Percentiles rank a stretch among this genome's conserved stretches.
Evolutionary conservation across 2,113 vertebrate genomes (phyloP).

Genomic region (Thomomys bottae): DNA sequence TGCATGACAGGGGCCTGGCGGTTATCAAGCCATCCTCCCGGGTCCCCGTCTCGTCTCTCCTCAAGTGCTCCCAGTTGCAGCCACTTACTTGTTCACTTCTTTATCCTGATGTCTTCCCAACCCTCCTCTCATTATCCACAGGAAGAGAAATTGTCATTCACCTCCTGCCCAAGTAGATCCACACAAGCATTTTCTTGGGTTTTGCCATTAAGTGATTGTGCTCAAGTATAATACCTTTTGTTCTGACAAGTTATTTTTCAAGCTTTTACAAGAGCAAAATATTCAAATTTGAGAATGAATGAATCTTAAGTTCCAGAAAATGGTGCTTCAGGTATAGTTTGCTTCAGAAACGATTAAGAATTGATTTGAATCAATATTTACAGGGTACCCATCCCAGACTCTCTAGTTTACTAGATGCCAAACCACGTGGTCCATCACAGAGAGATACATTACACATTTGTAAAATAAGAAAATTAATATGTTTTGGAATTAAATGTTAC

Average conservation of each 20-base stretch:
- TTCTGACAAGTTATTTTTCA: not conserved
- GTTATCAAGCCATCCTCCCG: constrained; percentile 42
- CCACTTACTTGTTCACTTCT: not conserved
- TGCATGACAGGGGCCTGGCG: constrained; percentile 27
- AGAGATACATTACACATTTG: not conserved
- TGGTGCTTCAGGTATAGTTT: not conserved
- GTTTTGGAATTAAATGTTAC: constrained; percentile 41
- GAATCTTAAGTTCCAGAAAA: constrained; percentile 4
- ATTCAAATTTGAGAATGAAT: not conserved
- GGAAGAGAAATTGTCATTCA: not conserved
- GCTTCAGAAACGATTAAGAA: not conserved
- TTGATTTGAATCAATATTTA: constrained; percentile 25
- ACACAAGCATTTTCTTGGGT: not conserved
- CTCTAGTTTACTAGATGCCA: not conserved
- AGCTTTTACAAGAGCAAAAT: not conserved
- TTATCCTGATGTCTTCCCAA: not conserved
- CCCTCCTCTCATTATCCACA: not conserved
- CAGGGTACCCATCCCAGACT: not conserved
- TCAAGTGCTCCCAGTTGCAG: constrained; percentile 28
- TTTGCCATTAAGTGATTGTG: not conserved
- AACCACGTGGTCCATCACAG: not conserved
- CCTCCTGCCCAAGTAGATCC: not conserved
- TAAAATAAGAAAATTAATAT: not conserved
- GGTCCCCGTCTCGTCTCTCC: constrained; percentile 4
- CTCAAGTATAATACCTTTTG: constrained; percentile 3